Evolutionary conservation across 30 jellyfish, hydroid and myxozoan genomes (phyloP).

Genomic region (Turritopsis rubra): DNA sequence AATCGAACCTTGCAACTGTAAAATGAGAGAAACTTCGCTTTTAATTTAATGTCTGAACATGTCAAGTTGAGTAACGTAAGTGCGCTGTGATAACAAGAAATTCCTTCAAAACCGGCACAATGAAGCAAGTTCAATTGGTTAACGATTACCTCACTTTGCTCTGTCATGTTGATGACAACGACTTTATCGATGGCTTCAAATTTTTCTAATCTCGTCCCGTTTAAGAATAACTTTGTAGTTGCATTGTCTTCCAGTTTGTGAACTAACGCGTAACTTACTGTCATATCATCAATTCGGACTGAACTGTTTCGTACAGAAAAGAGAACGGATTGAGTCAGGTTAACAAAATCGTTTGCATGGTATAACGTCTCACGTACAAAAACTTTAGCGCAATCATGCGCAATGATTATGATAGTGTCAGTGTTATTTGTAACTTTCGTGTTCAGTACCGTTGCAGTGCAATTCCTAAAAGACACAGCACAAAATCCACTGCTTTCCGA

Average conservation of each 20-base stretch:
- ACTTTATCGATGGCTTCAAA: neutral
- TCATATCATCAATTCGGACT: neutral
- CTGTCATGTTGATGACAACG: neutral
- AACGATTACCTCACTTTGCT: neutral
- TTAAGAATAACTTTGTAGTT: neutral
- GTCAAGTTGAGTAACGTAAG: neutral
- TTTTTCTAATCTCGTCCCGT: neutral
- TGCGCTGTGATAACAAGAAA: neutral
- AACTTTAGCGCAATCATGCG: neutral
- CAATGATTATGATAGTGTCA: neutral
- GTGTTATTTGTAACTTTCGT: neutral
- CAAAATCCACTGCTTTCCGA: neutral
- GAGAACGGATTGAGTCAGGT: neutral
- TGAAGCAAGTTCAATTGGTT: neutral
- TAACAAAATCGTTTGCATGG: neutral
- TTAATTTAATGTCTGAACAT: neutral
- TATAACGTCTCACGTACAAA: neutral
- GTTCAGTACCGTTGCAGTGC: neutral
- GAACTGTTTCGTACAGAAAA: neutral
- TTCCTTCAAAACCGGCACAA: neutral
- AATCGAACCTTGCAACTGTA: neutral
- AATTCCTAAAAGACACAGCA: neutral
- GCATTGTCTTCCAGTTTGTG: neutral
- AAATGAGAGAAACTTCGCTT: neutral
- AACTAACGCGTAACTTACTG: neutral